Evolutionary conservation across 2,888 invertebrate genomes (phyloP), one percentile per base, ranked within the genome.

Genomic region (Parasteatoda lunata): DNA sequence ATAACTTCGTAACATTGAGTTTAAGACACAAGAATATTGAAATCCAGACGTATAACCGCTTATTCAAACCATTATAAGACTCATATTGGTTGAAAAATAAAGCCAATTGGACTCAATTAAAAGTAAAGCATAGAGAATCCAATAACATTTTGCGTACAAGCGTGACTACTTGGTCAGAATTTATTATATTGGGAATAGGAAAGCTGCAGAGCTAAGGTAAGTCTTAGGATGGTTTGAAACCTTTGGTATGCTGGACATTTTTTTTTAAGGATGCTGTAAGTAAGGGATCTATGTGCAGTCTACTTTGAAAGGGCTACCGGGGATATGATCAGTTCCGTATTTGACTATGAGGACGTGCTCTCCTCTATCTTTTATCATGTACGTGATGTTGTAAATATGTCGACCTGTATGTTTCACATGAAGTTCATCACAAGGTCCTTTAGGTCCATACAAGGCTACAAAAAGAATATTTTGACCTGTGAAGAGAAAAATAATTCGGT

Each of bases 321-420:
- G 98, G 93, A 98, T 96, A 93, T 98, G 97, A 84, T 98, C 97
- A 90, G 98, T 98, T 79, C 98, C 98, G 97, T 98, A 98, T 93
- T 97, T 98, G 90, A 98, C 95, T 91, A 98, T 95, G 91, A 98
- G 94, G 91, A 98, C 95, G 93, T 98, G 98, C 91, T 98, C 97
- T 90, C 98, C 98, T 91, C 96, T 94, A 91, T 98, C 98, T 91
- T 96, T 95, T 88, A 97, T 96, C 90, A 96, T 93, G 92, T 98
- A 98, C 93, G 95, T 96, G 82, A 98, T 96, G 91, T 96, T 96
- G 93, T 97, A 98, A 92, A 96, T 96, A 93, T 97, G 96, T 91
- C 96, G 95, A 73, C 98, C 97, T 91, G 96, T 95, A 92, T 98
- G 98, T 92, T 97, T 97, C 89, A 98, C 95, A 91, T 95, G 96